Conservation (phyloP, 2,797 vertebrate species). For the Hoplostethus mediterraneus region DNA sequence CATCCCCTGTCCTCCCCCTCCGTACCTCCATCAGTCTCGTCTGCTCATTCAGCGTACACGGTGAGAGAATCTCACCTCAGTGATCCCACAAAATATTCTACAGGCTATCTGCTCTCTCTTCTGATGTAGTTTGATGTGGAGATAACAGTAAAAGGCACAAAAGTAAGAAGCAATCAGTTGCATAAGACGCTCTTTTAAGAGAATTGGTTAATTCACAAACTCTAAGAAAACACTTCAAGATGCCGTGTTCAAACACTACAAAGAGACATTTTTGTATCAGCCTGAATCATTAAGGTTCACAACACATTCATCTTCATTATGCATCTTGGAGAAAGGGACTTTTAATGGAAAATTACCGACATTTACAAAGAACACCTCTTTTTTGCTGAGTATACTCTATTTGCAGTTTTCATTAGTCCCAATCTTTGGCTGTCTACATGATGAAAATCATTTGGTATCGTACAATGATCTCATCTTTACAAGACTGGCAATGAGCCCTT, state of each 20-base stretch:
- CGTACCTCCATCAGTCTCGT: constrained; percentile 65
- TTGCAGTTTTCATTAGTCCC: constrained; percentile 70
- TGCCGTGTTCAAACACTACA: too few relatives aligned
- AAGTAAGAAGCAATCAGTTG: constrained; percentile 5
- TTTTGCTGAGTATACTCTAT: constrained; percentile 66
- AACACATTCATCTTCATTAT: constrained; percentile 68
- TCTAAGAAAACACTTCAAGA: constrained; percentile 11
- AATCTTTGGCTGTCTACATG: constrained; percentile 67
- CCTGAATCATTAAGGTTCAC: constrained; percentile 45
- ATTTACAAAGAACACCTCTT: constrained; percentile 53
- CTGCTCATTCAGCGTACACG: constrained; percentile 63
- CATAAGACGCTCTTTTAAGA: constrained; percentile 13
- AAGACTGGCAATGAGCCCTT: constrained; percentile 82
- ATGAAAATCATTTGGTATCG: constrained; percentile 81
- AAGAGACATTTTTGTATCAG: constrained; percentile 30
- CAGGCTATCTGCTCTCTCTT: not conserved
- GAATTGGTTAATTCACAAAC: not conserved
- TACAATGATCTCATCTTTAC: constrained; percentile 86
- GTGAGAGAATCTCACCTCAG: constrained; percentile 45
- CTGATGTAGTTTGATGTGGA: not conserved
- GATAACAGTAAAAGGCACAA: not conserved
- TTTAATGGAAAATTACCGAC: constrained; percentile 60
- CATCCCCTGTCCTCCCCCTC: constrained; percentile 52
- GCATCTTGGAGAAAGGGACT: constrained; percentile 33
- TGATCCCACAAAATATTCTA: constrained; percentile 34